phyloP scores from a whole-genome alignment of 2,113 vertebrate species.

The Xenopus laevis region DNA sequence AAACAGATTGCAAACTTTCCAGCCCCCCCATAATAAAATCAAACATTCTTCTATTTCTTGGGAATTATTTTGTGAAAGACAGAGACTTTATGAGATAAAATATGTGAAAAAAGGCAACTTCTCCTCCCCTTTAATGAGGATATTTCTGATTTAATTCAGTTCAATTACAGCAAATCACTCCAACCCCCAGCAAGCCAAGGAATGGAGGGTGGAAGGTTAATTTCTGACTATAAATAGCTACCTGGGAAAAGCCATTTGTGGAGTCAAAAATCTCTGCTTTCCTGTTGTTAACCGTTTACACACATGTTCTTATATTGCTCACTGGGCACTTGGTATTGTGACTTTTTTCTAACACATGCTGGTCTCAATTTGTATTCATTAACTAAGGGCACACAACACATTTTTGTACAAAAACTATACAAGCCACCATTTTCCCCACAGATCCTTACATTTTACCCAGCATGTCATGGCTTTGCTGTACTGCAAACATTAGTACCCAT shows the following conservation, averaged over 20 bases:
- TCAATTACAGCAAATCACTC: constrained; percentile 33
- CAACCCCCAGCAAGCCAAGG: constrained; percentile 12
- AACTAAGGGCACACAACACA: too few species aligned
- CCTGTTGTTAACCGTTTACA: not conserved
- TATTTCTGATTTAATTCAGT: constrained; percentile 22
- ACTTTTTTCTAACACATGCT: too few species aligned
- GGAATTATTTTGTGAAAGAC: not conserved
- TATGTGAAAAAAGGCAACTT: not conserved
- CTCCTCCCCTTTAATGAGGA: constrained; percentile 30
- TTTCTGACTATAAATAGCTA: constrained; percentile 27
- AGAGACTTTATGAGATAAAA: not conserved
- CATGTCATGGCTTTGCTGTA: too few species aligned
- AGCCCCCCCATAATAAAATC: too few species aligned
- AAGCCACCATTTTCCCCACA: too few species aligned
- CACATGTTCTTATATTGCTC: not conserved
- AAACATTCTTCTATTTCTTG: not conserved
- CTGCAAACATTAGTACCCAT: too few species aligned
- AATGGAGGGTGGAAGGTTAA: constrained; percentile 20
- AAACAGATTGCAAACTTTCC: too few species aligned
- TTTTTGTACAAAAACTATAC: too few species aligned
- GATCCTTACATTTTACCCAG: too few species aligned
- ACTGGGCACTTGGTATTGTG: too few species aligned
- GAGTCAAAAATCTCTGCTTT: not conserved
- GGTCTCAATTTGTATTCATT: too few species aligned
- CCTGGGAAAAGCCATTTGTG: constrained; percentile 29